Evolutionary conservation across 2,888 invertebrate species (phyloP), one percentile per base, ranked within the genome.

Genomic region (Parnassius glacialis): DNA sequence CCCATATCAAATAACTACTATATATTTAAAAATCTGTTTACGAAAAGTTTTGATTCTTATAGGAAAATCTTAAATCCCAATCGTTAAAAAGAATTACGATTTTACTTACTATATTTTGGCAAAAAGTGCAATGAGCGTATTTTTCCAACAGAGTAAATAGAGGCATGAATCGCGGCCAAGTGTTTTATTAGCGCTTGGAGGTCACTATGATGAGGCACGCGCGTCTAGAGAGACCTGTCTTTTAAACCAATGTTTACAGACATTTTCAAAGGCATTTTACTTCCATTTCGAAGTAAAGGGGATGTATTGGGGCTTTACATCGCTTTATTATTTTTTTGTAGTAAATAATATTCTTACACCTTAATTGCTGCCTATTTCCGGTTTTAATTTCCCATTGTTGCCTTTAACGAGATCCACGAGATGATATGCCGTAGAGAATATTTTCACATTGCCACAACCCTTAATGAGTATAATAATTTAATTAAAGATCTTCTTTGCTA

Each of bases 131-230:
- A 47, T 43, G 43, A 11, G 47, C 9, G n/a, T 57, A 48, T 57
- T 57, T 53, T 48, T 53, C 25, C 43, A 25, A 57, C 43, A 43
- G 47, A 51, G 44, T 13, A 58, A 54, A 60, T 54, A 44, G 48
- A 57, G 52, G 47, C 34, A 20, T 34, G 48, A 62, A 62, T 57
- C 45, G 57, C 57, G 62, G 62, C 62, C 62, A 62, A 62, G 62
- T 57, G 57, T 62, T 62, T 62, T 56, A 56, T 61, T 56, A 57
- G 62, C 58, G 53, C 54, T 53, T 34, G 58, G 58, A 62, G 62
- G 62, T 62, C 62, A 54, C 50, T 16, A 12, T 53, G 57, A 56
- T 55, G 55, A 58, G 58, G 44, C 34, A 41, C 58, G 50, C 54
- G 54, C 16, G 53, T 57, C 53, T 57, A 48, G 43, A 51, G 58